A percentile compares a stretch with the other conserved stretches of the same genome.
phyloP scores from a whole-genome alignment of 2,797 vertebrate species.

The Cyprinodon diabolis region DNA sequence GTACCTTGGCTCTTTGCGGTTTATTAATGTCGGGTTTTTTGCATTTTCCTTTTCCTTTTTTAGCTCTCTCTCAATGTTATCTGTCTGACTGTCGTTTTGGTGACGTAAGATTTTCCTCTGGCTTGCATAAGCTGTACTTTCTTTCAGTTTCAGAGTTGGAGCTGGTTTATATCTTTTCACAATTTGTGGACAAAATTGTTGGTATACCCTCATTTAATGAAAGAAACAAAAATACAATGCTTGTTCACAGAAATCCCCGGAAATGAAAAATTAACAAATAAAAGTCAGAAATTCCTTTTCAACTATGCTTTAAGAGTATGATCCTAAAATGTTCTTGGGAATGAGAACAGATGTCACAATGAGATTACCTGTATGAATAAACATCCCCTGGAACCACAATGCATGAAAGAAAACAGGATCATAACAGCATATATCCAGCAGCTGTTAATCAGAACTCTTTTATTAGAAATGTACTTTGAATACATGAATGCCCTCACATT shows the following conservation, averaged over 20 bases:
- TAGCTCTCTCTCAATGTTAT: neutral
- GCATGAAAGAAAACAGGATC: neutral
- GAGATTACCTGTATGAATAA: no score
- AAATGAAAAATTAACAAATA: no score
- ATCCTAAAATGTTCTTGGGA: no score
- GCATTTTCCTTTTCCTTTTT: neutral
- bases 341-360: no score
- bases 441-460: neutral
- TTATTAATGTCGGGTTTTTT: neutral
- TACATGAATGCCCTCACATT: neutral
- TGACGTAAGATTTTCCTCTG: neutral
- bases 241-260: no score
- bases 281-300: no score
- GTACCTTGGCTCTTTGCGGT: neutral
- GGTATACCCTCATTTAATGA: no score
- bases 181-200: neutral
- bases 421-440: neutral
- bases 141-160: neutral
- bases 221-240: no score
- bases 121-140: neutral
- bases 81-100: neutral
- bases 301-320: no score
- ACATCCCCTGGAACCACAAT: no score
- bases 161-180: neutral
- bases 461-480: no score